Evolutionary conservation across 2,797 vertebrate genomes (phyloP), one percentile per base, ranked within the genome.

Genomic region (Sebastes reedi): DNA sequence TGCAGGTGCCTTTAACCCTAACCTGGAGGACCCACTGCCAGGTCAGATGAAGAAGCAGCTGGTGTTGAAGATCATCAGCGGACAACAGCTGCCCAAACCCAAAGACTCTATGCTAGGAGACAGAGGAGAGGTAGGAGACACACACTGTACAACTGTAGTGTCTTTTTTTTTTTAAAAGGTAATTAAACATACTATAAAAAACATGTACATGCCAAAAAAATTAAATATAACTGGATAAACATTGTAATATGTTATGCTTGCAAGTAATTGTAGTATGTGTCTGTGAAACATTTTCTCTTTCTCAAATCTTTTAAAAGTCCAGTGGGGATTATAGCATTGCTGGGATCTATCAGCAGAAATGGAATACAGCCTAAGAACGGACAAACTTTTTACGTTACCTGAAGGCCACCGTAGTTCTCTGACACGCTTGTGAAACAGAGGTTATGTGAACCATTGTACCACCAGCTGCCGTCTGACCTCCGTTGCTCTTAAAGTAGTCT

Each of bases 1-100:
- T 27, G 11, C 72, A 99, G 98, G 97, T 84, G 77, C 95, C 92
- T 99, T 99, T 92, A 98, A 98, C 91, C 97, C 97, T 55, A 96
- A 95, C 81, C 92, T 96, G 1, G 98, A 99, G 80, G 98, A 99
- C 67, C 97, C 97, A 0, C 84, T 97, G 75, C 97, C 97, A 0
- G 96, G 96, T 60, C 97, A 96, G 22, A 90, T 97, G 95, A 99
- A 96, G 95, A 99, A 99, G 76, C 98, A 99, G 86, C 93, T 99
- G 81, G 95, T 97, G 54, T 88, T 99, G 11, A 96, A 98, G 91
- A 96, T 99, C 84, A 99, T 99, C 91, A 99, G 99, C 2, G 99
- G 99, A 11, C 99, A 99, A n/a, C 99, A 99, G 87, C 96, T 99
- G 56, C 99, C 99, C 5, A 99, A 99, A 93, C 99, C 99, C 1